phyloP scores from a whole-genome alignment of 1,140 invertebrate genomes.

The Achroia grisella region DNA sequence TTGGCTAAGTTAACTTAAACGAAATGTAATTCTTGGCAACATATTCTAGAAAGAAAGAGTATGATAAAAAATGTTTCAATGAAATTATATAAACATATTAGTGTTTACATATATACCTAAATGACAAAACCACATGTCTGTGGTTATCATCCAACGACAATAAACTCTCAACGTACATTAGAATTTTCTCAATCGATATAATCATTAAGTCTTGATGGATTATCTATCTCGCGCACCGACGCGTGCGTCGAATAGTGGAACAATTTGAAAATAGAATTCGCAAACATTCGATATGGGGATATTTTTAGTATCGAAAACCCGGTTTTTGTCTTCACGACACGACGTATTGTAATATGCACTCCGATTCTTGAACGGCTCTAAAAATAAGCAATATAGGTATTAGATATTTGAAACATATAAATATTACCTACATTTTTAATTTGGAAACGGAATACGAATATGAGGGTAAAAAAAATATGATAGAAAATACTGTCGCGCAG shows the following conservation, averaged over 20 bases:
- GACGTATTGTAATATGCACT: slow-evolving; percentile 60
- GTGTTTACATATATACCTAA: slow-evolving; percentile 8
- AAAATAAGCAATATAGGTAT: slow-evolving; percentile 35
- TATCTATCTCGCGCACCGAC: slow-evolving; percentile 17
- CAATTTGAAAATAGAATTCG: slow-evolving; percentile 67
- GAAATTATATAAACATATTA: slow-evolving; percentile 15
- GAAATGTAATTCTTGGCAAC: slow-evolving; percentile 28
- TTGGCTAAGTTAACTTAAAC: slow-evolving; percentile 24
- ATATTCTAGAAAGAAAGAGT: slow-evolving; percentile 1
- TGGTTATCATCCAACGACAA: background rate
- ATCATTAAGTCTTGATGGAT: slow-evolving; percentile 18
- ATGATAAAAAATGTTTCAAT: slow-evolving; percentile 15
- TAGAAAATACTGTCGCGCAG: slow-evolving; percentile 17
- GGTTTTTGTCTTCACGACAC: slow-evolving; percentile 57
- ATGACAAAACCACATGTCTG: too few species aligned
- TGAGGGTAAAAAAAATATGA: background rate
- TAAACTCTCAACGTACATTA: slow-evolving; percentile 5
- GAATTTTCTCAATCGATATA: too few species aligned
- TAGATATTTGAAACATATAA: slow-evolving; percentile 19
- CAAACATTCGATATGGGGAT: slow-evolving; percentile 69
- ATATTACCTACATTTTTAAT: background rate
- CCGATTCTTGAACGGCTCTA: slow-evolving; percentile 38
- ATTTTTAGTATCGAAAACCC: slow-evolving; percentile 68
- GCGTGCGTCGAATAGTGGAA: slow-evolving; percentile 37
- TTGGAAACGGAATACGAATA: background rate